phyloP scores from a whole-genome alignment of 30 jellyfish, hydroid and myxozoan genomes.

The Hydractinia symbiolongicarpus region DNA sequence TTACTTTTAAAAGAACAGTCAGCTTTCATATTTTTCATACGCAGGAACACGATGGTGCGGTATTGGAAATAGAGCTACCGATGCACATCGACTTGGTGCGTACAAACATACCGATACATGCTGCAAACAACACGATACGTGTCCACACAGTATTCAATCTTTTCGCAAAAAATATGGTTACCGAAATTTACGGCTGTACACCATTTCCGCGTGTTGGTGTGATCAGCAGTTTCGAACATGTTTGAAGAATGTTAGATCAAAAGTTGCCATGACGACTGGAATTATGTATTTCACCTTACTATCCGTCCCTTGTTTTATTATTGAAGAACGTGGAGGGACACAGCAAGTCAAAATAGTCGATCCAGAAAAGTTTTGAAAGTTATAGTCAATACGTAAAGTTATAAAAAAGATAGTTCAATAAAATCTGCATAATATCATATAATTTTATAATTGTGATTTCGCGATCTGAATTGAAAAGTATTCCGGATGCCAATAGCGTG shows the following conservation, averaged over 20 bases:
- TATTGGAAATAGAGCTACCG: not conserved
- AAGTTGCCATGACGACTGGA: not conserved
- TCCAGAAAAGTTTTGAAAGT: too few species aligned
- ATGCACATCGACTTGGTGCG: not conserved
- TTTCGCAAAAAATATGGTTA: conserved; percentile 3
- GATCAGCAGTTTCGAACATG: conserved; percentile 1
- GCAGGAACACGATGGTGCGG: conserved; percentile 13
- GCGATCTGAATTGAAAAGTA: too few species aligned
- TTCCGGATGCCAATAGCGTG: too few species aligned
- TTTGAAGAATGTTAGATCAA: not conserved
- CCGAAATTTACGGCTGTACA: conserved; percentile 1
- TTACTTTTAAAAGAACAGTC: too few species aligned
- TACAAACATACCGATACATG: not conserved
- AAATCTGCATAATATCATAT: too few species aligned
- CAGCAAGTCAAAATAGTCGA: too few species aligned
- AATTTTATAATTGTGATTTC: too few species aligned
- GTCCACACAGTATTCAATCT: not conserved
- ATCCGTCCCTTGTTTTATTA: not conserved
- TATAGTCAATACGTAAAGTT: too few species aligned
- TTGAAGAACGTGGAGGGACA: not conserved
- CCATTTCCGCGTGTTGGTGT: conserved; percentile 5
- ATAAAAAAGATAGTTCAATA: too few species aligned
- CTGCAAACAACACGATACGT: not conserved
- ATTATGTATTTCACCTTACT: not conserved
- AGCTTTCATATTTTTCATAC: not conserved